These are phyloP conservation scores for Sclerodermus sp. DNA, from an alignment of 2,888 invertebrate species.

Conservation along the genomic window DNA sequence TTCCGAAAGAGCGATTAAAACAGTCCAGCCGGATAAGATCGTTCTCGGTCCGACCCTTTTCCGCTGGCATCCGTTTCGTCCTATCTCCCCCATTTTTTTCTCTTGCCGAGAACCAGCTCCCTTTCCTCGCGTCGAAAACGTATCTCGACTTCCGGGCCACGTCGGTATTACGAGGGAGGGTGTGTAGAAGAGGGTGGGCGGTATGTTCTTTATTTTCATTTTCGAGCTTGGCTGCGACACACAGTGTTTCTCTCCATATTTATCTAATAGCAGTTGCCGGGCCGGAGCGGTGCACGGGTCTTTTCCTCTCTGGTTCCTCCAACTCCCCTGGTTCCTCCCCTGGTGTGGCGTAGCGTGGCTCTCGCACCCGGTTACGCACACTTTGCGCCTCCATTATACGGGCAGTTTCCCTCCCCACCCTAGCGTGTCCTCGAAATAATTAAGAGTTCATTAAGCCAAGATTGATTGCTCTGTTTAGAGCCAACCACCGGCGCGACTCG, in stretches of 20 bases:
- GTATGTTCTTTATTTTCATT: slow-evolving; percentile 43
- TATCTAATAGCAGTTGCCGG: slow-evolving; percentile 45
- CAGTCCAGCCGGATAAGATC: slow-evolving; percentile 14
- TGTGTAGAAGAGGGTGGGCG: slow-evolving; percentile 20
- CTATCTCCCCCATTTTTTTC: slow-evolving; percentile 3
- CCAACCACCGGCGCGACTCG: slow-evolving; percentile 18
- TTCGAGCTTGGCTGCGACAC: slow-evolving; percentile 32
- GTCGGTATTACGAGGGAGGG: not conserved
- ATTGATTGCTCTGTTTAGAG: slow-evolving; percentile 54
- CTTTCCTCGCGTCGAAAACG: slow-evolving; percentile 11
- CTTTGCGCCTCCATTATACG: slow-evolving; percentile 56
- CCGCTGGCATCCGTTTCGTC: slow-evolving; percentile 6
- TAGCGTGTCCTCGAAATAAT: slow-evolving; percentile 53
- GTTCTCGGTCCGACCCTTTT: not conserved
- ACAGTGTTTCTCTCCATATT: slow-evolving; percentile 48
- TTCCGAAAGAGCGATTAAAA: slow-evolving; percentile 18
- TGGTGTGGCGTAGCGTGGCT: not conserved
- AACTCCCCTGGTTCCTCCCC: not conserved
- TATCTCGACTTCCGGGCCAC: slow-evolving; percentile 4
- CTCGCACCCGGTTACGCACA: slow-evolving; percentile 40
- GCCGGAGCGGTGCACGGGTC: not conserved
- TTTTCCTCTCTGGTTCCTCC: slow-evolving; percentile 8
- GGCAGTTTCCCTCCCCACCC: slow-evolving; percentile 47
- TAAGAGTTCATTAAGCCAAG: slow-evolving; percentile 56
- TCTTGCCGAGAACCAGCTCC: not conserved